Conservation (phyloP, 2,113 vertebrate species). For the Oryzias javanicus region DNA sequence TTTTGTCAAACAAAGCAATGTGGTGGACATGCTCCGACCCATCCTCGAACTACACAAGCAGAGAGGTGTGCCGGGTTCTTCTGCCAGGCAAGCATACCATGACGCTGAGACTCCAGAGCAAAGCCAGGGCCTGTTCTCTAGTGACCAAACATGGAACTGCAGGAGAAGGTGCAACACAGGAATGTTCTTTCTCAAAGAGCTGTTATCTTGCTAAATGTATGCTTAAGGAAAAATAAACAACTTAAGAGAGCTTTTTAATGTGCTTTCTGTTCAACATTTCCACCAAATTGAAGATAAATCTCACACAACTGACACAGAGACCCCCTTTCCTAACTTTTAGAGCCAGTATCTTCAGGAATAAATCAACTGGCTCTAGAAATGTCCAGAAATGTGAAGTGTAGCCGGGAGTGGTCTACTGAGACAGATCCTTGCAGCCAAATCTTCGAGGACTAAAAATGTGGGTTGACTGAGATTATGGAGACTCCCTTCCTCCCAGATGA, state of each 20-base stretch:
- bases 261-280: no score
- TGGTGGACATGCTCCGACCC: slow-evolving; percentile 46
- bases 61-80: slow-evolving; percentile 59
- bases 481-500: slow-evolving; percentile 73
- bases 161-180: slow-evolving; percentile 23
- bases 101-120: slow-evolving; percentile 21
- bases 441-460: slow-evolving; percentile 59
- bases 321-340: no score
- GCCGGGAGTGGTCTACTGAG: slow-evolving; percentile 21
- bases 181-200: neutral
- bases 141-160: slow-evolving; percentile 49
- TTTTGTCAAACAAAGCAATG: slow-evolving; percentile 12
- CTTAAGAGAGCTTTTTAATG: no score
- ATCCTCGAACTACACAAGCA: slow-evolving; percentile 52
- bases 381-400: slow-evolving; percentile 26
- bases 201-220: no score
- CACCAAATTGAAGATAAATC: no score
- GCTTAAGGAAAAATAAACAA: no score
- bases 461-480: slow-evolving; percentile 70
- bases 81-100: slow-evolving; percentile 60
- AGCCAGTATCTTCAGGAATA: no score
- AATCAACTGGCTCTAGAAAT: neutral
- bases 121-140: slow-evolving; percentile 31
- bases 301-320: no score
- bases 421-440: slow-evolving; percentile 22